Evolutionary conservation across 2,888 invertebrate genomes (phyloP), one percentile per base, ranked within the genome.

Genomic region (Conops quadrifasciatus): DNA sequence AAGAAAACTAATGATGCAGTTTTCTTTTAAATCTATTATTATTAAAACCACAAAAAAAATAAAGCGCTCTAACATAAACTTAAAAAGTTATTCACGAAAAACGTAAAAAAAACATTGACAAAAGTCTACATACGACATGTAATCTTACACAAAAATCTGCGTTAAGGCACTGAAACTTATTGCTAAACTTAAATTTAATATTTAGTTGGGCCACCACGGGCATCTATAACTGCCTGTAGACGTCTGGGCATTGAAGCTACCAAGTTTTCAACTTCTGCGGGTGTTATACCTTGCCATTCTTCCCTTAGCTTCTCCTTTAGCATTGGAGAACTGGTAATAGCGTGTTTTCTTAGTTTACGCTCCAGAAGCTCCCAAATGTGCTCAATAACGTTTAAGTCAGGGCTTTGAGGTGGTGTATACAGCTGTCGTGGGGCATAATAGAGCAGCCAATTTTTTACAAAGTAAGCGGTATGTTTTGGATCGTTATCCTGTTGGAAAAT

Each of bases 191-290:
- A 49, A 49, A 49, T n/a, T 56, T 56, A 56, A 24, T 56, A 56
- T 24, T 56, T 56, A 24, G 56, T 56, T 11, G 56, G 56, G 19
- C 19, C 56, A 26, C 56, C 56, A 24, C 15, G 56, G 3, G 59
- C 28, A 26, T 60, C 59, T 24, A 60, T 60, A 30, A 60, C 59
- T 30, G 59, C 59, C 24, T 60, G 59, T 11, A 60, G 26, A 26
- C 36, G 36, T 13, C 59, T 19, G 30, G 59, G 59, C 26, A 49
- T 47, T 26, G 28, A 64, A 26, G 13, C 26, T 13, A 64, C 49
- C 16, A 64, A 49, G 49, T 49, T 64, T 26, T 19, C n/a, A 7
- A 24, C 7, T 15, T 16, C 26, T 64, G 5, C 49, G 2, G 51
- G 13, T 16, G 65, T 65, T 65, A 51, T 65, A 26, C 19, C 36